Evolutionary conservation across 2,888 invertebrate genomes (phyloP).

Genomic region (Dastarcus helophoroides): DNA sequence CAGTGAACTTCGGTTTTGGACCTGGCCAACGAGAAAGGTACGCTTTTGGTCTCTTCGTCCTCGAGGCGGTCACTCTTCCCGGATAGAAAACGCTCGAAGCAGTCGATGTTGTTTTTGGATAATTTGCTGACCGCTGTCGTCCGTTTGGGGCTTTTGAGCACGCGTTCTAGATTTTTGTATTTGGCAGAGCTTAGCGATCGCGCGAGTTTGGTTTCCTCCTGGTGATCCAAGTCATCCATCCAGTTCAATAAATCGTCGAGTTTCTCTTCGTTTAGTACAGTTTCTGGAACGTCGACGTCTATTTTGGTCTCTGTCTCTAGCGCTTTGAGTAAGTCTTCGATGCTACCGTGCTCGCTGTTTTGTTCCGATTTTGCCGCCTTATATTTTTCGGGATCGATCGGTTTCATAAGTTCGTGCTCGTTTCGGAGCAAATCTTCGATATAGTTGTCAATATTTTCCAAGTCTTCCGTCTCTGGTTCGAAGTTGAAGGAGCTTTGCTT

Average conservation of each 20-base stretch:
- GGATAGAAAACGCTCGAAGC: conserved; percentile 32
- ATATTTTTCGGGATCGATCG: conserved; percentile 26
- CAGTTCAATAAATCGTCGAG: conserved; percentile 34
- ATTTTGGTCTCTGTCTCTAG: conserved; percentile 30
- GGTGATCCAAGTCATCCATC: conserved; percentile 35
- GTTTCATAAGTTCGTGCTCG: conserved; percentile 34
- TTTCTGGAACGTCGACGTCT: conserved; percentile 15
- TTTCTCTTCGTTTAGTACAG: conserved; percentile 27
- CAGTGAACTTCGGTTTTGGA: conserved; percentile 33
- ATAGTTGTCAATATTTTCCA: conserved; percentile 33
- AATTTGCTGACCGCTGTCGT: conserved; percentile 30
- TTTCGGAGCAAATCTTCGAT: conserved; percentile 34
- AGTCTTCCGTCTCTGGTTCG: conserved; percentile 33
- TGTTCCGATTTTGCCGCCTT: conserved; percentile 12
- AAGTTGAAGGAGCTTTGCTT: conserved; percentile 30
- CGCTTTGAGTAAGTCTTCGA: conserved; percentile 36
- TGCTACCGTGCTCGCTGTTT: conserved; percentile 30
- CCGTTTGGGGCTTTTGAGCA: conserved; percentile 27
- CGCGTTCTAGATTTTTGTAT: conserved; percentile 33
- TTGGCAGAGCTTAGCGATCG: conserved; percentile 31
- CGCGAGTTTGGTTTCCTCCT: conserved; percentile 23
- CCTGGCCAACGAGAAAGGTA: conserved; percentile 22
- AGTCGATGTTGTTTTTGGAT: conserved; percentile 32
- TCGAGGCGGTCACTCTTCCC: conserved; percentile 25
- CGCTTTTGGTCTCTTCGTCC: conserved; percentile 13